Evolutionary conservation across 2,888 invertebrate genomes (phyloP), one percentile per base, ranked within the genome.

Genomic region (Phalangium opilio): DNA sequence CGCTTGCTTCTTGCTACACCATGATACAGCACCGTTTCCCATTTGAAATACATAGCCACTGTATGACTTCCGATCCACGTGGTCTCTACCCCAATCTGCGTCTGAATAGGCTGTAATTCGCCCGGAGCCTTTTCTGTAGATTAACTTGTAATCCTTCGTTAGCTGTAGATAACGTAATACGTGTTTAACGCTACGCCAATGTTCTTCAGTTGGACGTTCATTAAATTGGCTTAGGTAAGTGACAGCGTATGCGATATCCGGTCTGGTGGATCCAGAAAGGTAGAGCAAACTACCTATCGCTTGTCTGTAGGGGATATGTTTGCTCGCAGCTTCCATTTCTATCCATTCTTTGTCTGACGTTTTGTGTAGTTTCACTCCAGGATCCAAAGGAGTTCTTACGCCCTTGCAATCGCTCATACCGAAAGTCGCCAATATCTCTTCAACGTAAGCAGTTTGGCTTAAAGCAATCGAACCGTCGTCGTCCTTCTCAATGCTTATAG

Each of bases 1-100:
- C n/a, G 45, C 10, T 43, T 57, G 57, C 35, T 50, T 53, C 41
- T 50, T 54, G 41, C 49, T 47, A 12, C 34, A 17, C 53, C 56
- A 57, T 14, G 44, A 49, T 17, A 57, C 45, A 10, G 53, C 42
- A 2, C 38, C 42, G 10, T 50, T 53, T 21, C 41, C 40, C 11
- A 54, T 27, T 14, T 41, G 17, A 15, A 50, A 47, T 14, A 53
- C 39, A 44, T 53, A 51, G 33, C 57, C 57, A 40, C 45, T 55
- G 20, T 20, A 44, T 15, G 44, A 48, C 14, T 50, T 43, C 15
- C 52, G 14, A 36, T 49, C 49, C 41, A 48, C n/a, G n/a, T n/a
- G n/a, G n/a, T n/a, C n/a, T n/a, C n/a, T n/a, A n/a, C n/a, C n/a
- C n/a, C n/a, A n/a, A n/a, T n/a, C n/a, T n/a, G n/a, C n/a, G n/a